Evolutionary conservation across 35 echinoderm and acorn worm genomes (phyloP).

Genomic region (Holothuria glaberrima): DNA sequence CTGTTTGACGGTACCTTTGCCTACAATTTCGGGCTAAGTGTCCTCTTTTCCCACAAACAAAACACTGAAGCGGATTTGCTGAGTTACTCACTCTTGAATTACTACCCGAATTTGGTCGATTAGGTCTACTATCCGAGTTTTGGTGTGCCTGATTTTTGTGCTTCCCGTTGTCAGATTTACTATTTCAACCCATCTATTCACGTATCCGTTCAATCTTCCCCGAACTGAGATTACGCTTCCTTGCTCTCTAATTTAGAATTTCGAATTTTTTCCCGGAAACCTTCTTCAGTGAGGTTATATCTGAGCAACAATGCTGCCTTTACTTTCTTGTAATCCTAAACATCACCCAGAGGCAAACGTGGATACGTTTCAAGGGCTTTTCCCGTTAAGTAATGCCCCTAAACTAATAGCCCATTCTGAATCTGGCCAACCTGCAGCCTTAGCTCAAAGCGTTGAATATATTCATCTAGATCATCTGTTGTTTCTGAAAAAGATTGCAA

Average conservation of each 20-base stretch:
- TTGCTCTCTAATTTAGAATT: slow-evolving; percentile 6
- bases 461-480: slow-evolving; percentile 59
- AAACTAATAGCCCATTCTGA: slow-evolving; percentile 56
- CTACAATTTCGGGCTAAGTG: no score
- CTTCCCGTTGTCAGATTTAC: background rate
- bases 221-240: slow-evolving; percentile 31
- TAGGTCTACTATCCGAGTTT: no score
- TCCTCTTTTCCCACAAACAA: no score
- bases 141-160: no score
- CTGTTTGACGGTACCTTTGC: no score
- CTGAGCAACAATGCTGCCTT: slow-evolving; percentile 57
- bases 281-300: slow-evolving; percentile 38
- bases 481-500: slow-evolving; percentile 46
- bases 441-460: slow-evolving; percentile 56
- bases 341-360: slow-evolving; percentile 18
- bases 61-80: no score
- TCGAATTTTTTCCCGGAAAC: slow-evolving; percentile 37
- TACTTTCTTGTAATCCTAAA: slow-evolving; percentile 43
- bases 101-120: no score
- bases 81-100: no score
- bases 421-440: background rate
- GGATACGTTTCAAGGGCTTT: slow-evolving; percentile 49
- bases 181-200: slow-evolving; percentile 30
- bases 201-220: background rate
- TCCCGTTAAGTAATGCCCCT: slow-evolving; percentile 42